phyloP scores from a whole-genome alignment of 2,797 vertebrate species.

The Microchirus variegatus region DNA sequence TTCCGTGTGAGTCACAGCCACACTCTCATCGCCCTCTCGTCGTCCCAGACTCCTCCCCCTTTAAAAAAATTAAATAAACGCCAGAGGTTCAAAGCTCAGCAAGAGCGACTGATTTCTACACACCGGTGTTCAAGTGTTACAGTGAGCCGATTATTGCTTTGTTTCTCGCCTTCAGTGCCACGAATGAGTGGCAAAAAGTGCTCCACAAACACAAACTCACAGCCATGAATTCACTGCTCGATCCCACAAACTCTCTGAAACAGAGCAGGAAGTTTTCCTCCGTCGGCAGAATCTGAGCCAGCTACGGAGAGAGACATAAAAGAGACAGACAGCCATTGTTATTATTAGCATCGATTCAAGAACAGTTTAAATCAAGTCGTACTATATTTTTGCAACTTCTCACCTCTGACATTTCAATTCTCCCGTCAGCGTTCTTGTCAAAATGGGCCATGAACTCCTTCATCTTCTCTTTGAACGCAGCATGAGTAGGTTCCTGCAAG shows the following conservation, averaged over 20 bases:
- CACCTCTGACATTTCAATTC: conserved; percentile 96
- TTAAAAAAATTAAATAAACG: too few relatives aligned
- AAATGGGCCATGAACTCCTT: conserved; percentile 93
- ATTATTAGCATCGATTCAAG: background rate
- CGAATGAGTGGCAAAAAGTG: too few relatives aligned
- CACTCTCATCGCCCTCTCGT: too few relatives aligned
- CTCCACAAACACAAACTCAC: conserved; percentile 71
- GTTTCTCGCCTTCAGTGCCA: too few relatives aligned
- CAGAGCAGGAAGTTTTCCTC: conserved; percentile 97
- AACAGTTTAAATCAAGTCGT: too few relatives aligned
- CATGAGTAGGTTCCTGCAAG: conserved; percentile 81
- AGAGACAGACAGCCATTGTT: background rate
- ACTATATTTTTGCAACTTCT: conserved; percentile 25
- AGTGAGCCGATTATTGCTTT: too few relatives aligned
- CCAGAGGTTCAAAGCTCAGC: too few relatives aligned
- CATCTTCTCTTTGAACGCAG: conserved; percentile 89
- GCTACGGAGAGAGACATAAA: conserved; percentile 64
- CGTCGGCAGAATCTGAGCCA: conserved; percentile 95
- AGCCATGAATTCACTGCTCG: conserved; percentile 94
- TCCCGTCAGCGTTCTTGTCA: conserved; percentile 91
- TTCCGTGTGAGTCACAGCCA: too few relatives aligned
- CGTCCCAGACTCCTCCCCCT: too few relatives aligned
- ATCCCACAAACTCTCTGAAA: conserved; percentile 94
- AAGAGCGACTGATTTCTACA: too few relatives aligned
- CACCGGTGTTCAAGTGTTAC: too few relatives aligned